Evolutionary conservation across 2,888 invertebrate species (phyloP).

Genomic region (Yponomeuta evonymella): DNA sequence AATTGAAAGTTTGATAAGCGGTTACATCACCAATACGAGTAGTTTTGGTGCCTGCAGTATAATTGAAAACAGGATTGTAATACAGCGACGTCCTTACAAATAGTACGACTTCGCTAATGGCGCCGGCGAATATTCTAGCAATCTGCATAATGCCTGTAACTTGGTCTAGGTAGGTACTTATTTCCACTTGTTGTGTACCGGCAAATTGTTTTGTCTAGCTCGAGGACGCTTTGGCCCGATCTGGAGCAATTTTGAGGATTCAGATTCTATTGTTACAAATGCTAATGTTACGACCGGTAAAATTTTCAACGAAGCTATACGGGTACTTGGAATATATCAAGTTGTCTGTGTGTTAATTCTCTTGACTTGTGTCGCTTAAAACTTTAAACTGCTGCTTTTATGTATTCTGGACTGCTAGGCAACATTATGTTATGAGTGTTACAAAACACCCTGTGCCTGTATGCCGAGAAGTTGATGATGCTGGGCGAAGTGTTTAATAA

Average conservation of each 20-base stretch:
- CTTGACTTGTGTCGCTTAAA: too few species aligned
- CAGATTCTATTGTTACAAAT: neutral
- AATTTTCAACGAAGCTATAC: too few species aligned
- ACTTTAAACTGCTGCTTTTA: too few species aligned
- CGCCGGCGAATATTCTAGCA: constrained; percentile 1
- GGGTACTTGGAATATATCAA: too few species aligned
- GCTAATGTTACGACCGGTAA: neutral
- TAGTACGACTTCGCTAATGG: neutral
- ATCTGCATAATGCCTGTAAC: constrained; percentile 1
- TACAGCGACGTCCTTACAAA: neutral
- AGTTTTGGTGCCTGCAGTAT: neutral
- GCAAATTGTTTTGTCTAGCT: constrained; percentile 1
- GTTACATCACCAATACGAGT: too few species aligned
- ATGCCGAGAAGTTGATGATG: too few species aligned
- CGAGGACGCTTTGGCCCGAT: neutral
- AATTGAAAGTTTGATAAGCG: too few species aligned
- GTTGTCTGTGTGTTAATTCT: too few species aligned
- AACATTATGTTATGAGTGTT: too few species aligned
- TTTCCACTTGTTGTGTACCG: neutral
- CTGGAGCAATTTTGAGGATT: neutral
- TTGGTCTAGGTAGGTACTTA: neutral
- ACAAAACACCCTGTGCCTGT: too few species aligned
- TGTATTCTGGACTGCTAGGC: too few species aligned
- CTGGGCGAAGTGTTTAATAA: too few species aligned
- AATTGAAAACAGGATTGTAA: neutral